These are phyloP conservation scores for Sarcophaga subvicina DNA, from an alignment of 2,888 invertebrate genomes.

Conservation along the genomic window DNA sequence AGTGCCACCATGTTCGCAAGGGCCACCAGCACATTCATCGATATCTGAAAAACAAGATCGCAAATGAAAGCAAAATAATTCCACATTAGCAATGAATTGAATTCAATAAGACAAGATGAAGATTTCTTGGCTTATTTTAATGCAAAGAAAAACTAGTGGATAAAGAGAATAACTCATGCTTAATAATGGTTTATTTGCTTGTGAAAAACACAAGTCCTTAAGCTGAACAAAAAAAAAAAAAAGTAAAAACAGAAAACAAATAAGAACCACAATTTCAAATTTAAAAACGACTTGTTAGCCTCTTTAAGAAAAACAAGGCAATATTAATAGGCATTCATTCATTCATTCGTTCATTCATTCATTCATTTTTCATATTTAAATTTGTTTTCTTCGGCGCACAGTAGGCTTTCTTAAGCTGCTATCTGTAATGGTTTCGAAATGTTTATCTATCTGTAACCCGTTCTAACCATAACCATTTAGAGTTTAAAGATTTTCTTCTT, in stretches of 20 bases:
- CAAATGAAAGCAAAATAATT: constrained; percentile 33
- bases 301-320: too few relatives aligned
- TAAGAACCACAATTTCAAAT: too few relatives aligned
- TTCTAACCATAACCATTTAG: background rate
- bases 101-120: constrained; percentile 11
- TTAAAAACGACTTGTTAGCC: too few relatives aligned
- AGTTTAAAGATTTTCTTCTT: background rate
- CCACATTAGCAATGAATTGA: constrained; percentile 36
- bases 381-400: too few relatives aligned
- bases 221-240: too few relatives aligned
- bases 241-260: too few relatives aligned
- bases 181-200: constrained; percentile 53
- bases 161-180: constrained; percentile 21
- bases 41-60: constrained; percentile 84
- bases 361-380: too few relatives aligned
- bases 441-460: background rate
- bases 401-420: too few relatives aligned
- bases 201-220: too few relatives aligned
- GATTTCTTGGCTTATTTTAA: constrained; percentile 9
- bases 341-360: too few relatives aligned
- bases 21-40: constrained; percentile 94
- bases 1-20: constrained; percentile 94
- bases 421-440: background rate
- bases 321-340: too few relatives aligned
- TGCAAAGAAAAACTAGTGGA: background rate